Percentiles rank a stretch among this genome's conserved stretches.
These are phyloP conservation scores for Trematomus bernacchii DNA, from an alignment of 2,797 vertebrate species.

Conservation along the genomic window DNA sequence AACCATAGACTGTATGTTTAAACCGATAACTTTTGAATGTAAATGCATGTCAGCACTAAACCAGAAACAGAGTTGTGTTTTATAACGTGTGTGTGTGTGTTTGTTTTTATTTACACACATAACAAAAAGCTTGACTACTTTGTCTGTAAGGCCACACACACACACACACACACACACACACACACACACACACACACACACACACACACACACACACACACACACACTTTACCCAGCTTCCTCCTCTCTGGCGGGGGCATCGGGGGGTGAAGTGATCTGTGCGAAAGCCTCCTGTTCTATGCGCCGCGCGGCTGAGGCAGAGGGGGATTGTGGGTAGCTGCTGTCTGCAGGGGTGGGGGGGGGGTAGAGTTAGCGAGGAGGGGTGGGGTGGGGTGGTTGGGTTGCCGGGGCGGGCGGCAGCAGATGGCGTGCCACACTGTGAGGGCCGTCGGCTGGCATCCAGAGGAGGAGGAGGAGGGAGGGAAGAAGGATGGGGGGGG, in stretches of 20 bases:
- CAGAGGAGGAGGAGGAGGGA: slow-evolving; percentile 74
- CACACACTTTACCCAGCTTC: slow-evolving; percentile 55
- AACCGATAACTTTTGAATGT: slow-evolving; percentile 11
- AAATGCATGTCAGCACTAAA: slow-evolving; percentile 44
- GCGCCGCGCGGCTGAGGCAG: slow-evolving; percentile 76
- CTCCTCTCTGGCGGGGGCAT: slow-evolving; percentile 81
- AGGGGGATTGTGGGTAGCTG: slow-evolving; percentile 86
- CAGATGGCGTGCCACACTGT: slow-evolving; percentile 87
- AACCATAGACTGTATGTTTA: background rate
- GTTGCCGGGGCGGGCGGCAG: slow-evolving; percentile 79
- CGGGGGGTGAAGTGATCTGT: slow-evolving; percentile 86
- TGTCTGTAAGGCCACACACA: slow-evolving; percentile 42
- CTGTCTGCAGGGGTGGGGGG: slow-evolving; percentile 80
- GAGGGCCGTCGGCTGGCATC: slow-evolving; percentile 86
- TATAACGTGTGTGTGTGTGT: slow-evolving; percentile 38
- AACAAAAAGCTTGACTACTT: slow-evolving; percentile 62
- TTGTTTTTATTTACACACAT: slow-evolving; percentile 51
- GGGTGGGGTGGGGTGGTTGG: slow-evolving; percentile 74
- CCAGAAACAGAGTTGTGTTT: slow-evolving; percentile 27
- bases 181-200: slow-evolving; percentile 24
- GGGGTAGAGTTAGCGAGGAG: slow-evolving; percentile 51
- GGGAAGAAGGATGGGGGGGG: background rate
- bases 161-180: slow-evolving; percentile 23
- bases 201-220: slow-evolving; percentile 30
- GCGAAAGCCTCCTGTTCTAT: slow-evolving; percentile 86